A percentile compares a stretch with the other conserved stretches of the same genome.
phyloP scores from a whole-genome alignment of 2,888 invertebrate species.

The Electrophaes corylata region DNA sequence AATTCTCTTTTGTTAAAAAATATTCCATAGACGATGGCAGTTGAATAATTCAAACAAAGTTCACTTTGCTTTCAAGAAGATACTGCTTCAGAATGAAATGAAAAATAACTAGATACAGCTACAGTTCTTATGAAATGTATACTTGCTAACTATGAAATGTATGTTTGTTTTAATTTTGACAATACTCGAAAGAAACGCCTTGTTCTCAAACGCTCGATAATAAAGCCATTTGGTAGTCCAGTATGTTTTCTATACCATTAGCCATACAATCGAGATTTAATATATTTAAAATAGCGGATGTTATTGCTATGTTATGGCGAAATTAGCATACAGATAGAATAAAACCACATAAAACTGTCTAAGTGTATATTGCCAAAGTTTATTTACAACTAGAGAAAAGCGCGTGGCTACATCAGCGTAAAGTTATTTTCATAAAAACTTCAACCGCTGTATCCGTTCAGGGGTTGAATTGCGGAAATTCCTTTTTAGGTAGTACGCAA shows the following conservation, averaged over 20 bases:
- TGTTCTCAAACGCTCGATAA: background rate
- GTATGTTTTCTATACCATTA: slow-evolving; percentile 24
- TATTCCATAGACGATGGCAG: background rate
- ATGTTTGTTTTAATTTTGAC: no score
- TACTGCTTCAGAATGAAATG: background rate
- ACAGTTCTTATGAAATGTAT: no score
- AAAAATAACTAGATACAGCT: no score
- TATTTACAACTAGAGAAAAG: background rate
- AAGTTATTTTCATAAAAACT: no score
- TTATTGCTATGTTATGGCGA: slow-evolving; percentile 30
- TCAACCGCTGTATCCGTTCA: no score
- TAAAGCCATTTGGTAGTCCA: slow-evolving; percentile 1
- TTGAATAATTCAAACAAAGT: background rate
- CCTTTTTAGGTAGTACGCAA: no score
- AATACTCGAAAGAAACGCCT: no score
- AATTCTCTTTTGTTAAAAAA: background rate
- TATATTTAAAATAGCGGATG: slow-evolving; percentile 36
- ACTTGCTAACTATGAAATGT: no score
- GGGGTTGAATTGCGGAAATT: no score
- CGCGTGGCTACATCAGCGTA: no score
- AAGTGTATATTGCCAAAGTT: background rate
- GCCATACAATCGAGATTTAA: slow-evolving; percentile 23
- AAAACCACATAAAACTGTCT: background rate
- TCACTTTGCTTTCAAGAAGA: background rate
- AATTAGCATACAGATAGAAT: slow-evolving; percentile 28